Conservation (phyloP, 2,113 vertebrate genomes). For the Balaeniceps rex region DNA sequence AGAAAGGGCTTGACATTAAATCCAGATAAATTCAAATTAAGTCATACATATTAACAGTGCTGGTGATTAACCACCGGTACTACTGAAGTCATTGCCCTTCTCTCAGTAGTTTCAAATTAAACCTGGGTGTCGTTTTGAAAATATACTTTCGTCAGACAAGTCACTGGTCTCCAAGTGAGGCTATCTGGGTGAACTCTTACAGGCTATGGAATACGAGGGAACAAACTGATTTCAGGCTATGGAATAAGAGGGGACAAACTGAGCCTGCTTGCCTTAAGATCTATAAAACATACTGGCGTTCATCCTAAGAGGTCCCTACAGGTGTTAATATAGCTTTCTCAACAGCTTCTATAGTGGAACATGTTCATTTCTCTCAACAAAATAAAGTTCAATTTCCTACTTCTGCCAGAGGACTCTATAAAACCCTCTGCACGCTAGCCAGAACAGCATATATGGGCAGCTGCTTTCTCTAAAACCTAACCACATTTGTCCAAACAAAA, state of each 20-base stretch:
- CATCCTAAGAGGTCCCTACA: neutral
- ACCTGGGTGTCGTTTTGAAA: neutral
- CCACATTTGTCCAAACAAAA: neutral
- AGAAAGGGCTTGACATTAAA: neutral
- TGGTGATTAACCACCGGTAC: neutral
- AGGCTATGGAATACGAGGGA: neutral
- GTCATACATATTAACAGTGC: neutral
- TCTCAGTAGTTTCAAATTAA: neutral
- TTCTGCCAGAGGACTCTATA: neutral
- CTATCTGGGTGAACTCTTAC: neutral
- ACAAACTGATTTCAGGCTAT: neutral
- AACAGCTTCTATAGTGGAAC: neutral
- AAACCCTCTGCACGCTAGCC: fast-evolving
- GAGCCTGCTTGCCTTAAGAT: neutral
- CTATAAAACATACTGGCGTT: neutral
- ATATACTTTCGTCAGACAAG: neutral
- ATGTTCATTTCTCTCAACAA: neutral
- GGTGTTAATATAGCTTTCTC: neutral
- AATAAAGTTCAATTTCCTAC: neutral
- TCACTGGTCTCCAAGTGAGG: neutral
- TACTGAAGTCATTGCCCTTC: neutral
- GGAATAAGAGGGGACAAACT: neutral
- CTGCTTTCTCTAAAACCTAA: neutral
- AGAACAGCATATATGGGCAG: neutral
- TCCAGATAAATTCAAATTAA: neutral